Evolutionary conservation across 2,797 vertebrate genomes (phyloP).

Genomic region (Iguana delicatissima): DNA sequence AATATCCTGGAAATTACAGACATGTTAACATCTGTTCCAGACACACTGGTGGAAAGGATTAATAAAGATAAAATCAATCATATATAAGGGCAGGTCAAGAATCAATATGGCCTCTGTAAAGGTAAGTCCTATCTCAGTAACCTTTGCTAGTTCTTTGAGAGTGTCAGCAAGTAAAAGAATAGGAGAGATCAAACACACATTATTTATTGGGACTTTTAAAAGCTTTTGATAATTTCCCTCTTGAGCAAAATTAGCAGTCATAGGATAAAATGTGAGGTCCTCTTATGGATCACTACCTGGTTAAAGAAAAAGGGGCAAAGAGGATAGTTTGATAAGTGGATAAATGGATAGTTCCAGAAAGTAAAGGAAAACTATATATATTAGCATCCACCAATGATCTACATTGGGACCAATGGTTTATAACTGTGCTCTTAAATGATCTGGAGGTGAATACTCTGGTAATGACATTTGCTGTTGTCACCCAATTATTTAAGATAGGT

Average conservation of each 20-base stretch:
- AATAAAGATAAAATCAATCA: not conserved
- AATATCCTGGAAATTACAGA: not conserved
- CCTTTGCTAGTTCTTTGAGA: not conserved
- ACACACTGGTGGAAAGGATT: not conserved
- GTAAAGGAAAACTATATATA: too few species aligned
- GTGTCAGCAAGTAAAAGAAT: not conserved
- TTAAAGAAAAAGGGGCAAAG: too few species aligned
- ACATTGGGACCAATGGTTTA: too few species aligned
- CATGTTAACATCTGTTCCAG: not conserved
- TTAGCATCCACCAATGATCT: too few species aligned
- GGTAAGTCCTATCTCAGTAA: not conserved
- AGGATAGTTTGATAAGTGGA: not conserved
- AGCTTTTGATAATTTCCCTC: not conserved
- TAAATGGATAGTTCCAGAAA: too few species aligned
- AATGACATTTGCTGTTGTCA: not conserved
- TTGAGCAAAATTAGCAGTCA: not conserved
- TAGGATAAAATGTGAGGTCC: not conserved
- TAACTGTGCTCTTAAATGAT: too few species aligned
- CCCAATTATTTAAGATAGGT: not conserved
- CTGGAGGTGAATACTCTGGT: not conserved
- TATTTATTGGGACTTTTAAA: not conserved
- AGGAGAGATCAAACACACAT: not conserved
- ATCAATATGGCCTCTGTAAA: not conserved
- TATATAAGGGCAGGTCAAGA: too few species aligned
- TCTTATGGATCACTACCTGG: not conserved